A percentile compares a stretch with the other conserved stretches of the same genome.
Evolutionary conservation across 2,797 vertebrate species (phyloP).

Genomic region (Trachurus trachurus): DNA sequence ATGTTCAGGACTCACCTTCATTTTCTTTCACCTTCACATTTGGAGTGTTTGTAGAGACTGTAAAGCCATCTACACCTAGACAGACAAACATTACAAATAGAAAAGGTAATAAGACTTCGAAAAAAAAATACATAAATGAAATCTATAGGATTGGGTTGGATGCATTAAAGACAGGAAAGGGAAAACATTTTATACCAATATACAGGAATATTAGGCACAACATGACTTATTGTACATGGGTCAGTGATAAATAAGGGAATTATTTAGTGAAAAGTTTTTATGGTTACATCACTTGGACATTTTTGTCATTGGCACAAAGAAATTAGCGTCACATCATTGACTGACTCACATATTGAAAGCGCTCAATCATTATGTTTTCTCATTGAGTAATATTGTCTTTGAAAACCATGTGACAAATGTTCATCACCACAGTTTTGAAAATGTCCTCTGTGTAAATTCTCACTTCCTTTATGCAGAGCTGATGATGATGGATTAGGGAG

Average conservation of each 20-base stretch:
- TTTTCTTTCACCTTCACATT: slow-evolving; percentile 75
- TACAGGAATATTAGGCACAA: background rate
- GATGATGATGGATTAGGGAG: background rate
- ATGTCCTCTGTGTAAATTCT: background rate
- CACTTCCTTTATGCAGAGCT: background rate
- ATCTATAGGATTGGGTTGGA: background rate
- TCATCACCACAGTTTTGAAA: background rate
- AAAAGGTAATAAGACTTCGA: background rate
- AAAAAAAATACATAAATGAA: background rate
- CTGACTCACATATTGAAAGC: background rate
- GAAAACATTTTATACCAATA: background rate
- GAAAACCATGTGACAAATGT: background rate
- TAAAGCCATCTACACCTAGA: slow-evolving; percentile 71
- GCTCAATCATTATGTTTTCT: background rate
- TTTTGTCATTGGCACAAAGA: too few species aligned
- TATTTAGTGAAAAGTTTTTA: too few species aligned
- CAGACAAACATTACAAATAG: slow-evolving; percentile 24
- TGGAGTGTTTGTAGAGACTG: slow-evolving; percentile 29
- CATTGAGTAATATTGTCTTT: background rate
- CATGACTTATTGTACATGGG: background rate
- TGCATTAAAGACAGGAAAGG: background rate
- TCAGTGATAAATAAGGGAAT: too few species aligned
- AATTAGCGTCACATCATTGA: too few species aligned
- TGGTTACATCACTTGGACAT: too few species aligned
- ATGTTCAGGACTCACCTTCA: slow-evolving; percentile 71